phyloP scores from a whole-genome alignment of 2,888 invertebrate genomes.

The Diploptera punctata region DNA sequence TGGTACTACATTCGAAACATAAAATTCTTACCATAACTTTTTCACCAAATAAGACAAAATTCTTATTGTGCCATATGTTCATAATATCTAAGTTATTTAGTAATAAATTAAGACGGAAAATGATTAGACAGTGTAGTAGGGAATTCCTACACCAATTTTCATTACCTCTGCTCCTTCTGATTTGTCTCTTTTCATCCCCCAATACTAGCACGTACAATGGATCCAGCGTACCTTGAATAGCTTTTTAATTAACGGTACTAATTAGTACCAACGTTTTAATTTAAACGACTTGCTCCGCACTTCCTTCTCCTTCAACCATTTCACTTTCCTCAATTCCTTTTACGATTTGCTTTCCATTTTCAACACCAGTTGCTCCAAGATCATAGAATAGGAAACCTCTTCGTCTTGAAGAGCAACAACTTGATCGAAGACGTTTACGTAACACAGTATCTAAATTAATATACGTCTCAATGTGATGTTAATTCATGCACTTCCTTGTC shows the following conservation, averaged over 20 bases:
- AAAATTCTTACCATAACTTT: no score
- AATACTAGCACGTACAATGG: conserved; percentile 8
- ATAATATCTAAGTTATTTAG: no score
- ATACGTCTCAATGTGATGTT: no score
- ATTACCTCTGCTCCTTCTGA: conserved; percentile 12
- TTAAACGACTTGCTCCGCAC: conserved; percentile 17
- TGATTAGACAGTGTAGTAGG: not conserved
- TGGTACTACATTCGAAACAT: no score
- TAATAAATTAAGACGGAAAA: no score
- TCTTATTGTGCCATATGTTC: no score
- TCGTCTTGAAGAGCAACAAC: not conserved
- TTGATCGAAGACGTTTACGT: conserved; percentile 14
- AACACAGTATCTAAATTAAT: no score
- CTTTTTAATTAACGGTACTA: conserved; percentile 21
- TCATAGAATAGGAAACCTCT: conserved; percentile 7
- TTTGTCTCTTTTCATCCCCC: not conserved
- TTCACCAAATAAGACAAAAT: no score
- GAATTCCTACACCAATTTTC: conserved; percentile 14
- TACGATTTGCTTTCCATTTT: conserved; percentile 15
- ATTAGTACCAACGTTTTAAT: conserved; percentile 19
- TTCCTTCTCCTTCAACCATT: not conserved
- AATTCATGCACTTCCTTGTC: no score
- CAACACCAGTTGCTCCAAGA: conserved; percentile 11
- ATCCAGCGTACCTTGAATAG: conserved; percentile 20
- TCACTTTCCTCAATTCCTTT: conserved; percentile 11